Conservation (phyloP, 2,888 invertebrate genomes). For the Esperia sulphurella region DNA sequence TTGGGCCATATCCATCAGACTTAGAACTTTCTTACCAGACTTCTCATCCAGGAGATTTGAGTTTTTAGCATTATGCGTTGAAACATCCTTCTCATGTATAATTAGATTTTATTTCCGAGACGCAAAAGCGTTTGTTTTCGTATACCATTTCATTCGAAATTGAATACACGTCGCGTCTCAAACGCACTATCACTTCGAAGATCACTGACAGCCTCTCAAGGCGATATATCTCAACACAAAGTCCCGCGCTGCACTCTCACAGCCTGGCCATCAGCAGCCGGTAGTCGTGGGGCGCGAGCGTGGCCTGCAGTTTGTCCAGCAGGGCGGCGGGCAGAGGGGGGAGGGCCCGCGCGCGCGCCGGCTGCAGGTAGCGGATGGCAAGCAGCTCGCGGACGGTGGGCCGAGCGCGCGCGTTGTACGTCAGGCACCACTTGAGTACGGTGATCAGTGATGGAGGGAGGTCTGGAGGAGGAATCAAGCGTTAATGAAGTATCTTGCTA, state of each 20-base stretch:
- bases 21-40: no score
- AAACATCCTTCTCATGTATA: no score
- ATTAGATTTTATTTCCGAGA: no score
- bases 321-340: conserved; percentile 30
- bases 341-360: conserved; percentile 25
- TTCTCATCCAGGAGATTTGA: no score
- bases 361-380: conserved; percentile 47
- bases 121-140: no score
- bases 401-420: conserved; percentile 84
- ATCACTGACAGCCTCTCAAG: no score
- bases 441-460: conserved; percentile 80
- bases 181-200: no score
- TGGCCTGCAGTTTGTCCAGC: conserved; percentile 40
- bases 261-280: conserved; percentile 43
- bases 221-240: neutral
- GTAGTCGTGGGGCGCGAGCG: conserved; percentile 44
- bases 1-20: no score
- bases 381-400: conserved; percentile 88
- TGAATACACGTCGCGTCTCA: no score
- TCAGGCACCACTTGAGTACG: conserved; percentile 85
- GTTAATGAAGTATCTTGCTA: no score
- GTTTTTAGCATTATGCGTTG: no score
- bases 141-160: no score
- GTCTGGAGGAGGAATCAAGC: conserved; percentile 41
- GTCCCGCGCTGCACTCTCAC: neutral